Evolutionary conservation across 1,140 invertebrate species (phyloP), one percentile per base, ranked within the genome.

Genomic region (Dinoponera quadriceps): DNA sequence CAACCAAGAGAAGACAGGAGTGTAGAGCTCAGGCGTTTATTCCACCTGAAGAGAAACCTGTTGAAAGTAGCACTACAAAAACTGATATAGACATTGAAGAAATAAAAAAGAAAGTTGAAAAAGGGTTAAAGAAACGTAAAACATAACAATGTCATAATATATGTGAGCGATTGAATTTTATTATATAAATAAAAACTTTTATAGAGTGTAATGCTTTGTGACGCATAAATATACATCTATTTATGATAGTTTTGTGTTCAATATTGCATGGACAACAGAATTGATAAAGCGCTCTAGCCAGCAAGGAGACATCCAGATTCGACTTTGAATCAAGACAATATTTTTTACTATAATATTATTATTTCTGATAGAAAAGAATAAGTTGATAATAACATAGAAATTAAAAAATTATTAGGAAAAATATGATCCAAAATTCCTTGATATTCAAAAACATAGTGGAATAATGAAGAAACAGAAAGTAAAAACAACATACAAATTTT

Each of bases 21-120:
- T 96, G 96, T 82, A 95, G 98, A 89, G 96, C 96, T 62, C 95
- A 97, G 92, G 96, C 97, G 62, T 99, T 98, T 94, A 94, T 98
- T 80, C 97, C 98, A 33, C 98, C 98, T 0, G 94, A 96, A 90
- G 97, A 98, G 91, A 94, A 94, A 65, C 77, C 83, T 0, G 71
- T 85, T 59, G 83, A 87, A 20, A 85, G 83, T 49, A 86, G 86
- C 69, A 89, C 88, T 25, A 83, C 90, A 62, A 92, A 91, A 89
- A 86, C 83, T 90, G 90, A 92, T 80, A 89, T 97, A 55, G 95
- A 98, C 92, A 94, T 98, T 51, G 95, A 95, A 49, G 93, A 95
- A 77, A 92, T 98, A 29, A 97, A 97, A 91, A 94, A 95, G 55
- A 97, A 97, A 95, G 95, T 97, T 66, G 96, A 96, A 81, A 97